A percentile compares a stretch with the other conserved stretches of the same genome.
phyloP scores from a whole-genome alignment of 2,888 invertebrate genomes.

The Standfussiana lucernea region DNA sequence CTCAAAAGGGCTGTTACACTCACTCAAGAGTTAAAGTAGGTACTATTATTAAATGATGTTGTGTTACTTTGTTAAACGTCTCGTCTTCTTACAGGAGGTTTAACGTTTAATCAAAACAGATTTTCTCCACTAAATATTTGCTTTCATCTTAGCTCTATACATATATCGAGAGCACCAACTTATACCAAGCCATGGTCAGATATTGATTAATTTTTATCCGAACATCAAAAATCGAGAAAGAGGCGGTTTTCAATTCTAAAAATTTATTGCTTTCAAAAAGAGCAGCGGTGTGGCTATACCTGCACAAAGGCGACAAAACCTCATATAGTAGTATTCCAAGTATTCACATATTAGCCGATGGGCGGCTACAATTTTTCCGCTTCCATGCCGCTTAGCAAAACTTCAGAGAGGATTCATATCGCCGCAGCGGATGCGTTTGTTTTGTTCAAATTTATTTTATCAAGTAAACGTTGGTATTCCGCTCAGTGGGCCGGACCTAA shows the following conservation, averaged over 20 bases:
- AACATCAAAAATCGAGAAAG: background rate
- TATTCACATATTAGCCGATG: conserved; percentile 88
- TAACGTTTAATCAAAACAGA: background rate
- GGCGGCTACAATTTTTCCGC: conserved; percentile 86
- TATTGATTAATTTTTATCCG: background rate
- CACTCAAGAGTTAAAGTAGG: conserved; percentile 18
- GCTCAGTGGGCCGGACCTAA: conserved; percentile 85
- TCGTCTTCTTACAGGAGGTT: conserved; percentile 6
- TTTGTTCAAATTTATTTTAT: conserved; percentile 90
- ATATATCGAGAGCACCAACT: background rate
- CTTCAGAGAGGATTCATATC: conserved; percentile 90
- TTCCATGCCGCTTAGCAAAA: conserved; percentile 88
- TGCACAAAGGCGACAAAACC: conserved; percentile 69
- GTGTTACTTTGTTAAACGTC: conserved; percentile 1
- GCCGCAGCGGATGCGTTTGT: conserved; percentile 89
- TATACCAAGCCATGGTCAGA: background rate
- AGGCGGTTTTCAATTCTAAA: conserved; percentile 17
- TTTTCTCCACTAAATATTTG: background rate
- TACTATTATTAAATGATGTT: conserved; percentile 25
- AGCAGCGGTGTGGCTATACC: conserved; percentile 13
- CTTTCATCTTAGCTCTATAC: background rate
- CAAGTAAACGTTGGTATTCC: conserved; percentile 88
- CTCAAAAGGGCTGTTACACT: conserved; percentile 24
- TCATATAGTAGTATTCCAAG: conserved; percentile 83
- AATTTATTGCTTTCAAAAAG: conserved; percentile 27